A percentile compares a stretch with the other conserved stretches of the same genome.
Evolutionary conservation across 1,140 invertebrate species (phyloP).

Genomic region (Pseudomyrmex cubaensis): DNA sequence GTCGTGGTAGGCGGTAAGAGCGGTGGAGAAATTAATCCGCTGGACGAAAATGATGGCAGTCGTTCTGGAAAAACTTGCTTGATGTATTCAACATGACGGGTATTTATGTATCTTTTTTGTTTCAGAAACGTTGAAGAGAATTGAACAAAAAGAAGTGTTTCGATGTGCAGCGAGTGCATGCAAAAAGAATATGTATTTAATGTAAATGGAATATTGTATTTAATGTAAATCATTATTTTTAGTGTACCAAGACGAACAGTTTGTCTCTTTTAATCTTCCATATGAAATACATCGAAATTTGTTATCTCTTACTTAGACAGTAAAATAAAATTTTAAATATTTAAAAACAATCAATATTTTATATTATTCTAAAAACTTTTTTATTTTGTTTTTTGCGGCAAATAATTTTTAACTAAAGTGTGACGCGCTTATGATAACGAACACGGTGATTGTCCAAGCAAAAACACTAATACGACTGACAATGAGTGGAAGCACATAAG

Average conservation of each 20-base stretch:
- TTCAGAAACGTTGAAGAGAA: background rate
- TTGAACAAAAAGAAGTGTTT: too few species aligned
- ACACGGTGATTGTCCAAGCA: constrained; percentile 17
- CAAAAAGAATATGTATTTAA: background rate
- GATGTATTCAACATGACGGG: constrained; percentile 15
- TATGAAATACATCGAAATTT: background rate
- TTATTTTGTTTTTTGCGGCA: background rate
- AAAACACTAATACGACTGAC: constrained; percentile 33
- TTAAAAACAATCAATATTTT: background rate
- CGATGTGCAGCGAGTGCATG: too few species aligned
- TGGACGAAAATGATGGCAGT: constrained; percentile 24
- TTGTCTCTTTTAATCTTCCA: background rate
- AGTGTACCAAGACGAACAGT: background rate
- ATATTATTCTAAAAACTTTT: background rate
- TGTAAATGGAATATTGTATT: too few species aligned
- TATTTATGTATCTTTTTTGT: constrained; percentile 28
- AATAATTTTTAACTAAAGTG: constrained; percentile 15
- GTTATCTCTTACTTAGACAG: background rate
- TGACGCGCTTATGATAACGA: constrained; percentile 12
- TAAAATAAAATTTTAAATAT: background rate
- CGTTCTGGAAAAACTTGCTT: constrained; percentile 17
- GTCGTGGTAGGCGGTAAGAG: constrained; percentile 7
- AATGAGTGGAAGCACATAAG: background rate
- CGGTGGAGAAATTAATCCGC: constrained; percentile 26
- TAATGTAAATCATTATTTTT: too few species aligned